Evolutionary conservation across 1,140 invertebrate genomes (phyloP), one percentile per base, ranked within the genome.

Genomic region (Oscheius sp.): DNA sequence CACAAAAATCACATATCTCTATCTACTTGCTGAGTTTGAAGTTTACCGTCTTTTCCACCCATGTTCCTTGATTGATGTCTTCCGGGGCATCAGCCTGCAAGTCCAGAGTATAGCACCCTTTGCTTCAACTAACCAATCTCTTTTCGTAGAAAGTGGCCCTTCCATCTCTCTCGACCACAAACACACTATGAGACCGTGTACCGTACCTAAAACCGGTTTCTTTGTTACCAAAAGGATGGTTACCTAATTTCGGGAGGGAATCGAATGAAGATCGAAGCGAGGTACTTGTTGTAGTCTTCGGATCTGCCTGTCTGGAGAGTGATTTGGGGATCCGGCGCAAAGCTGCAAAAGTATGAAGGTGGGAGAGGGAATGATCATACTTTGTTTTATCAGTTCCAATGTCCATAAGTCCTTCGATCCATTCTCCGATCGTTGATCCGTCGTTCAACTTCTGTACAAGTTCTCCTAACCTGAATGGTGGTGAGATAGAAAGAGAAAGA

Each of bases 241-340:
- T n/a, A 28, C 18, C 29, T 68, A 10, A n/a, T 55, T 55, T 26
- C 65, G 26, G 20, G 42, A n/a, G 49, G 65, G 58, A 52, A 68
- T 35, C 34, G 49, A 42, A 79, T 75, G 36, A 78, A 79, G 36
- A 79, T 42, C 10, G 78, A 78, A 35, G 64, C 70, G 20, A 79
- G 69, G 13, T 61, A 35, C 32, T 71, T 69, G 49, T 79, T 79
- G 10, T 68, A 64, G 34, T 70, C 67, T 15, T 65, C 52, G 20
- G 20, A 68, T 45, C 70, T 73, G 46, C 45, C 70, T 34, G 59
- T 79, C 68, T 36, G 78, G 62, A 61, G 78, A 59, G 36, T 32
- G 4, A 73, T 15, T 61, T 73, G 71, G 18, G 29, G 34, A 62
- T 73, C 71, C 3, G 71, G 71, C 23, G 49, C 49, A 23, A 55